Evolutionary conservation across 2,888 invertebrate genomes (phyloP).

Genomic region (Anaspis maculata): DNA sequence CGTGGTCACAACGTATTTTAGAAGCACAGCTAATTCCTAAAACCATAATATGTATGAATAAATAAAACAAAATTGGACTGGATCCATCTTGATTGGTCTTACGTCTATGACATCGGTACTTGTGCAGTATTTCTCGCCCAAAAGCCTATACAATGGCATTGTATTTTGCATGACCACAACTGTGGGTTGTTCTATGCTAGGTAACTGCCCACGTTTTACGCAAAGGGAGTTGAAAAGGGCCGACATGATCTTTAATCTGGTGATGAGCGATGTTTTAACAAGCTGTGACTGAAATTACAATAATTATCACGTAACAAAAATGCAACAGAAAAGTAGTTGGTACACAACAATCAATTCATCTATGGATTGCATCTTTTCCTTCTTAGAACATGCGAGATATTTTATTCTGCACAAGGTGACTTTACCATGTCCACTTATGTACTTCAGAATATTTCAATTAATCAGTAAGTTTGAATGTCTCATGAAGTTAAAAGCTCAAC

Average conservation of each 20-base stretch:
- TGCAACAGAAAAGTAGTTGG: no score
- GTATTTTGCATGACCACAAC: conserved; percentile 52
- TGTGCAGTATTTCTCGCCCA: conserved; percentile 54
- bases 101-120: conserved; percentile 59
- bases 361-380: no score
- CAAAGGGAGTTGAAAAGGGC: conserved; percentile 52
- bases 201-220: conserved; percentile 18
- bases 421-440: no score
- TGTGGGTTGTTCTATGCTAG: conserved; percentile 45
- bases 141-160: conserved; percentile 53
- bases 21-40: conserved; percentile 63
- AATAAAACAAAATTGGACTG: background rate
- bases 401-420: no score
- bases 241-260: conserved; percentile 60
- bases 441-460: no score
- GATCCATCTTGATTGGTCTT: conserved; percentile 16
- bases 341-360: no score
- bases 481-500: no score
- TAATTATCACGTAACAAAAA: background rate
- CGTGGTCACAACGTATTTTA: conserved; percentile 66
- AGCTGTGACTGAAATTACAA: conserved; percentile 41
- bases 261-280: conserved; percentile 47
- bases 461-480: no score
- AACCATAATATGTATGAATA: conserved; percentile 16
- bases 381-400: no score